phyloP scores from a whole-genome alignment of 2,113 vertebrate species.

The Sinocyclocheilus grahami region DNA sequence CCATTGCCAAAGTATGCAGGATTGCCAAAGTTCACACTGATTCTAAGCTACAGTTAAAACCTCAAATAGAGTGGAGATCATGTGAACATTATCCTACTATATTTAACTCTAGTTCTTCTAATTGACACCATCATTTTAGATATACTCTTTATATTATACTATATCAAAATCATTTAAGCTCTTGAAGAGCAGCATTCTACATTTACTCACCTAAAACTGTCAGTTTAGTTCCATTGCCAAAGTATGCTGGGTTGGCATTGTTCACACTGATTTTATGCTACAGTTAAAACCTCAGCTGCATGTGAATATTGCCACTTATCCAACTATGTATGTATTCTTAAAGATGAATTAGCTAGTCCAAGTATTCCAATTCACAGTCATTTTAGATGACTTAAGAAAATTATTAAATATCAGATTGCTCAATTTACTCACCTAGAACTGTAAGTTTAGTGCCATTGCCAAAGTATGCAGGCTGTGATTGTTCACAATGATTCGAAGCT shows the following conservation, averaged over 20 bases:
- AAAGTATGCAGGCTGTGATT: neutral
- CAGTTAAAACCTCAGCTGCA: neutral
- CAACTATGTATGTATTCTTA: neutral
- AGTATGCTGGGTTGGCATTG: conserved; percentile 46
- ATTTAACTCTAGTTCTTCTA: neutral
- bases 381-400: neutral
- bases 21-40: conserved; percentile 47
- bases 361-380: neutral
- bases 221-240: conserved; percentile 59
- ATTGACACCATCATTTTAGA: neutral
- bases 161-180: neutral
- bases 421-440: conserved; percentile 63
- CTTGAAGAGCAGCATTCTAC: neutral
- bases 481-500: neutral
- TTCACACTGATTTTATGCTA: conserved; percentile 44
- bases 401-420: conserved; percentile 24
- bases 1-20: conserved; percentile 56
- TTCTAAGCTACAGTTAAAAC: neutral
- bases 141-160: neutral
- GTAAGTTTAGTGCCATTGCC: conserved; percentile 9
- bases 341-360: neutral
- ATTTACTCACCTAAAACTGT: conserved; percentile 57
- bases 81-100: neutral
- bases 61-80: neutral
- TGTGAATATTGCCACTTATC: neutral